These are phyloP conservation scores for Chloroceryle inda DNA, from an alignment of 2,797 vertebrate genomes.

Conservation along the genomic window DNA sequence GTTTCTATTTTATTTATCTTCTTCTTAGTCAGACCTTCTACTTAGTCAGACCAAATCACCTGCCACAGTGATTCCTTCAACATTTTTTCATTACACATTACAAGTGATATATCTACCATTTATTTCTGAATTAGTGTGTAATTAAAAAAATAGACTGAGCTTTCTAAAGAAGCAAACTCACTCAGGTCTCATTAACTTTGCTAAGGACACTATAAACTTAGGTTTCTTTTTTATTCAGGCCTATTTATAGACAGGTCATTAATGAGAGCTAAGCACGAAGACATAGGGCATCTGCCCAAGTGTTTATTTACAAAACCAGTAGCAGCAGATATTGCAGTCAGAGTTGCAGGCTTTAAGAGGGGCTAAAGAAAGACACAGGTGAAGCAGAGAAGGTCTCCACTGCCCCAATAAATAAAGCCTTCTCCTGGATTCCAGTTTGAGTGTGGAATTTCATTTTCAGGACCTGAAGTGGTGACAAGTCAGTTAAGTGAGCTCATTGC, in stretches of 20 bases:
- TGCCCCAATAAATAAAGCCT: background rate
- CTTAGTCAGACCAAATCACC: background rate
- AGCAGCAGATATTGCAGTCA: background rate
- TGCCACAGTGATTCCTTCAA: background rate
- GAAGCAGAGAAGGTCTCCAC: background rate
- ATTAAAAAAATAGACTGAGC: background rate
- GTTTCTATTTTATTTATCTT: background rate
- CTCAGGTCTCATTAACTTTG: conserved; percentile 40
- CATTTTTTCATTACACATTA: background rate
- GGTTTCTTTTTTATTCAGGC: conserved; percentile 9
- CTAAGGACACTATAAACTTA: background rate
- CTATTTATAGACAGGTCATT: background rate
- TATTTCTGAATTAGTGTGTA: background rate
- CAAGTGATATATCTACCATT: background rate
- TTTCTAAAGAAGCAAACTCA: background rate
- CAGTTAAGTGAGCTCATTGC: conserved; percentile 35
- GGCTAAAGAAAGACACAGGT: background rate
- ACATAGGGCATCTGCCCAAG: background rate
- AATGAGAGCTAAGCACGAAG: background rate
- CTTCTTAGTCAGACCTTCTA: background rate
- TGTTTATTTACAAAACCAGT: conserved; percentile 22
- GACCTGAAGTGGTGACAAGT: conserved; percentile 62
- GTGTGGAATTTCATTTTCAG: conserved; percentile 8
- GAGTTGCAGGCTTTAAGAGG: background rate
- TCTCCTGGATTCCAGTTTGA: background rate